Evolutionary conservation across 2,888 invertebrate genomes (phyloP).

Genomic region (Agrilus cyanescens): DNA sequence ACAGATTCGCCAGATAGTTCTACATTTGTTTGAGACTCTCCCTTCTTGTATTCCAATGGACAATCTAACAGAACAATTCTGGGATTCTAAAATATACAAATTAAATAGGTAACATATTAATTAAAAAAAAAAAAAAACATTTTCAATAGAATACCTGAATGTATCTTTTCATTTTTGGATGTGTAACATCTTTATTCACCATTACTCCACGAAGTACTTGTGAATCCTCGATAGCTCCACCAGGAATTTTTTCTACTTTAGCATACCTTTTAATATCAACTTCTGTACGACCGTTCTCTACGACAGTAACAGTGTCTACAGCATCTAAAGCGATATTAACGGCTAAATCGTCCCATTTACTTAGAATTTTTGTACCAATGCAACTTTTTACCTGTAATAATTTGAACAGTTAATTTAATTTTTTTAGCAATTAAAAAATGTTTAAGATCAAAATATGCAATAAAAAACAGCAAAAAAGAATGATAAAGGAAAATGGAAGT

Average conservation of each 20-base stretch:
- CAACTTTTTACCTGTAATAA: slow-evolving; percentile 62
- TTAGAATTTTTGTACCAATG: slow-evolving; percentile 94
- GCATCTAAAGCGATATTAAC: slow-evolving; percentile 94
- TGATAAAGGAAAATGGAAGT: no score
- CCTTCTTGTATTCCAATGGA: slow-evolving; percentile 96
- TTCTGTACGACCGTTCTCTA: slow-evolving; percentile 81
- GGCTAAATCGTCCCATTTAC: slow-evolving; percentile 90
- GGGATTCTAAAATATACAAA: slow-evolving; percentile 55
- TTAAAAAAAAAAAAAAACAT: background rate
- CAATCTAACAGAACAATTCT: slow-evolving; percentile 92
- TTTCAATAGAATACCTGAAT: slow-evolving; percentile 45
- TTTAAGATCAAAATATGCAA: no score
- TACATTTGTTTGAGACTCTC: slow-evolving; percentile 95
- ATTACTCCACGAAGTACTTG: slow-evolving; percentile 88
- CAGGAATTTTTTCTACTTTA: slow-evolving; percentile 89
- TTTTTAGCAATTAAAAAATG: no score
- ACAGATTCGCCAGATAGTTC: slow-evolving; percentile 85
- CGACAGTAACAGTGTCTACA: slow-evolving; percentile 79
- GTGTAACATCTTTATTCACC: slow-evolving; percentile 98
- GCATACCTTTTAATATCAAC: slow-evolving; percentile 98
- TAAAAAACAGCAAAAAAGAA: no score
- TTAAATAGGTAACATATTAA: slow-evolving; percentile 7
- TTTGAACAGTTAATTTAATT: no score
- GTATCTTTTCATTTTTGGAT: slow-evolving; percentile 89
- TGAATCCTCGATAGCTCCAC: slow-evolving; percentile 91